These are phyloP conservation scores for Periplaneta americana DNA, from an alignment of 1,140 invertebrate genomes.

Conservation along the genomic window DNA sequence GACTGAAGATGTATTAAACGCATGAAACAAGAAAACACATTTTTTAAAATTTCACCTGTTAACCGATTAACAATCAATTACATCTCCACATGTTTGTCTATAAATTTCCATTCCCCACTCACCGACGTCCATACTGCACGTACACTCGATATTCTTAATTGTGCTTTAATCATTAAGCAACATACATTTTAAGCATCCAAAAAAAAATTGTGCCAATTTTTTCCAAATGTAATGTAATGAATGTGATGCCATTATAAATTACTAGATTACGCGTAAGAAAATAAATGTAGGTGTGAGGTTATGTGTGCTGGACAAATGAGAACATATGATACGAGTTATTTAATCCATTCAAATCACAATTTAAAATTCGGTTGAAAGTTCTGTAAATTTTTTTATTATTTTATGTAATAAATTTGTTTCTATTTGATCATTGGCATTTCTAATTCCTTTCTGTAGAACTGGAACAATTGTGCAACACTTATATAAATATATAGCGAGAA, in stretches of 20 bases:
- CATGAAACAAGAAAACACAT: too few species aligned
- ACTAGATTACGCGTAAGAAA: not conserved
- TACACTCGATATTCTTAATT: not conserved
- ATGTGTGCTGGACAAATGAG: not conserved
- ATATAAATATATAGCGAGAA: too few species aligned
- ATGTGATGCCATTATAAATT: not conserved
- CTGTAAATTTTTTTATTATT: too few species aligned
- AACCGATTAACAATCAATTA: not conserved
- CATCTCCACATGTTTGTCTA: not conserved
- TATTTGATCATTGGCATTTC: too few species aligned
- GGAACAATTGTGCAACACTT: too few species aligned
- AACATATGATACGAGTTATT: not conserved
- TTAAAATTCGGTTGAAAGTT: too few species aligned
- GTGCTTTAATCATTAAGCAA: not conserved
- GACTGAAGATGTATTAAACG: not conserved
- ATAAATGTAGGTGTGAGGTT: not conserved
- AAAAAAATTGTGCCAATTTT: not conserved
- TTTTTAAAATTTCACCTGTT: not conserved
- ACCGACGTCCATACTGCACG: not conserved
- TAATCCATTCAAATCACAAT: not conserved
- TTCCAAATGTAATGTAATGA: not conserved
- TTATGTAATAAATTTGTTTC: too few species aligned
- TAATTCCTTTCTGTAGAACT: too few species aligned
- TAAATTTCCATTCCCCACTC: not conserved
- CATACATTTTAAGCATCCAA: not conserved